A percentile compares a stretch with the other conserved stretches of the same genome.
phyloP scores from a whole-genome alignment of 2,888 invertebrate species.

The Andrena chrysosceles region DNA sequence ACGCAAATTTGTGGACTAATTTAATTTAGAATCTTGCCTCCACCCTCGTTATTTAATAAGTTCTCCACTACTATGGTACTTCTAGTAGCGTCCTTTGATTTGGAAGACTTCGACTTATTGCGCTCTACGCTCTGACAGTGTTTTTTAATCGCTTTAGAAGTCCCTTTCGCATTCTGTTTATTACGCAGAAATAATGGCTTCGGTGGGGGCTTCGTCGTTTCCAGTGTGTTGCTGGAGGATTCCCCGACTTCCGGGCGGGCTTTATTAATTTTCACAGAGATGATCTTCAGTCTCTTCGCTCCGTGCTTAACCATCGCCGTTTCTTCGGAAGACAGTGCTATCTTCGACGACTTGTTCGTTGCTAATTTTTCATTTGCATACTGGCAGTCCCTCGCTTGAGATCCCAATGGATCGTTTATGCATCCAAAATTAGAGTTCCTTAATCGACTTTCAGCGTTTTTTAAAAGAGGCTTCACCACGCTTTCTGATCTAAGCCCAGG shows the following conservation, averaged over 20 bases:
- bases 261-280: slow-evolving; percentile 70
- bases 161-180: slow-evolving; percentile 71
- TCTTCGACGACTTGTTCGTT: slow-evolving; percentile 38
- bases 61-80: slow-evolving; percentile 26
- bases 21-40: slow-evolving; percentile 47
- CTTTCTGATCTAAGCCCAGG: slow-evolving; percentile 48
- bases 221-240: slow-evolving; percentile 62
- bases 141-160: slow-evolving; percentile 62
- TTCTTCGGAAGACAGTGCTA: slow-evolving; percentile 66
- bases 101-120: slow-evolving; percentile 73
- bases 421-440: slow-evolving; percentile 35
- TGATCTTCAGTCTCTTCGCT: slow-evolving; percentile 78
- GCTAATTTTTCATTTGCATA: slow-evolving; percentile 44
- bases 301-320: slow-evolving; percentile 77
- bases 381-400: slow-evolving; percentile 22
- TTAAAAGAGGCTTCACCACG: slow-evolving; percentile 63
- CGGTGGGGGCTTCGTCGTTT: slow-evolving; percentile 34
- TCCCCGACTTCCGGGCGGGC: slow-evolving; percentile 75
- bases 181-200: slow-evolving; percentile 61
- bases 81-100: slow-evolving; percentile 63
- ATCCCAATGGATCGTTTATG: slow-evolving; percentile 17
- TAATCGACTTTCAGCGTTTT: slow-evolving; percentile 47
- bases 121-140: slow-evolving; percentile 67
- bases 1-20: neutral
- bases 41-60: slow-evolving; percentile 10